phyloP scores from a whole-genome alignment of 2,888 invertebrate species.

The Andrena chrysosceles region DNA sequence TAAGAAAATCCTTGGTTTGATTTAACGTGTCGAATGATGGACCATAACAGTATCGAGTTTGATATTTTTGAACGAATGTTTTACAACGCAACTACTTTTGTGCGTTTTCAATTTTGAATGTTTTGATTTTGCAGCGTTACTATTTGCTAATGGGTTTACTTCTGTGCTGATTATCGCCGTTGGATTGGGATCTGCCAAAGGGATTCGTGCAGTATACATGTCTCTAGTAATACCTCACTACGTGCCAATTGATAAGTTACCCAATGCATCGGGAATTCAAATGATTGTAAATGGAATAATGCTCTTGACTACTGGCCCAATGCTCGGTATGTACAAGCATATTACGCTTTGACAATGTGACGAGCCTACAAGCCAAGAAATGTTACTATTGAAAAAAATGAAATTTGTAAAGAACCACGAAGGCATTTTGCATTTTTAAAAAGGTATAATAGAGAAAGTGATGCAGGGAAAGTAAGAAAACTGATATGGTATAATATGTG shows the following conservation, averaged over 20 bases:
- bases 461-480: too few relatives aligned
- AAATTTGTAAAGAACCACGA: background rate
- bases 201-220: constrained; percentile 90
- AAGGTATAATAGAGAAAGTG: too few relatives aligned
- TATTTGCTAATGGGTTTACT: constrained; percentile 80
- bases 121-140: constrained; percentile 80
- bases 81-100: background rate
- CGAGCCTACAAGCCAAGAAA: background rate
- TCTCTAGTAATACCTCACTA: constrained; percentile 89
- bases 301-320: constrained; percentile 87
- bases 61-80: too few relatives aligned
- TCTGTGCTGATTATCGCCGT: constrained; percentile 86
- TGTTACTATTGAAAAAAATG: background rate
- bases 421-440: too few relatives aligned
- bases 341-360: background rate
- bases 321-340: constrained; percentile 86
- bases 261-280: constrained; percentile 90
- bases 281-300: constrained; percentile 89
- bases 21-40: too few relatives aligned
- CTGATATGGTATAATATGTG: too few relatives aligned
- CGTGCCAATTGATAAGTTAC: constrained; percentile 88
- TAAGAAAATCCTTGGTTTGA: too few relatives aligned
- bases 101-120: background rate
- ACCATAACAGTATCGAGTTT: too few relatives aligned
- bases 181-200: constrained; percentile 89